Evolutionary conservation across 2,888 invertebrate species (phyloP), one percentile per base, ranked within the genome.

Genomic region (Morinoia aosen): DNA sequence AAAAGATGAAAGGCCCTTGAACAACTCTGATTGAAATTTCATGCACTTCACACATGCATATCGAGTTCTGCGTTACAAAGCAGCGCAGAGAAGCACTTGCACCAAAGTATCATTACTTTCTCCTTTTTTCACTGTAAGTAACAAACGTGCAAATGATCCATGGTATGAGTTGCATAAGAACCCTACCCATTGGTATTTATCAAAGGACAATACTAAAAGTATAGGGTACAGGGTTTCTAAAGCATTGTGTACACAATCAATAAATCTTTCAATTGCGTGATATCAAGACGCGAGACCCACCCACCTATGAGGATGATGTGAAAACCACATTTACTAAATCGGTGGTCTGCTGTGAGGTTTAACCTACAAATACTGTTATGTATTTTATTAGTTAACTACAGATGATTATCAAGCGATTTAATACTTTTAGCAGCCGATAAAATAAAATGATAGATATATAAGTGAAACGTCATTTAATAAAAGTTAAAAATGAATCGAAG

Each of bases 291-390:
- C 19, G 76, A 76, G 33, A 76, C 76, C 76, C 76, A 76, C 76
- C 76, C 76, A 76, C 76, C 76, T 76, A 76, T 76, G 76, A 76
- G 76, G 76, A 76, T 76, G 76, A 76, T 19, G 76, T 76, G 76
- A 33, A 19, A 76, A 76, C 76, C 76, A 76, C 76, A 76, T 76
- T 76, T 76, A 33, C 76, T 76, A 25, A 76, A 76, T 25, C 76
- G 19, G 76, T 76, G 76, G 76, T 76, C 76, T 76, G 25, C 76
- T 76, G 25, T 76, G 76, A 33, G 16, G 76, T 76, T 76, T 33
- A 76, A 76, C 25, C 10, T 33, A 33, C 76, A 76, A 33, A 33
- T 76, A 76, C 76, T 76, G 33, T 16, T 25, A 76, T 76, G 16
- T 76, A 76, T 76, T 76, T 76, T 33, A 0, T 76, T 10, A 76